A percentile compares a stretch with the other conserved stretches of the same genome.
Evolutionary conservation across 2,113 vertebrate genomes (phyloP).

Genomic region (Eolophus roseicapilla): DNA sequence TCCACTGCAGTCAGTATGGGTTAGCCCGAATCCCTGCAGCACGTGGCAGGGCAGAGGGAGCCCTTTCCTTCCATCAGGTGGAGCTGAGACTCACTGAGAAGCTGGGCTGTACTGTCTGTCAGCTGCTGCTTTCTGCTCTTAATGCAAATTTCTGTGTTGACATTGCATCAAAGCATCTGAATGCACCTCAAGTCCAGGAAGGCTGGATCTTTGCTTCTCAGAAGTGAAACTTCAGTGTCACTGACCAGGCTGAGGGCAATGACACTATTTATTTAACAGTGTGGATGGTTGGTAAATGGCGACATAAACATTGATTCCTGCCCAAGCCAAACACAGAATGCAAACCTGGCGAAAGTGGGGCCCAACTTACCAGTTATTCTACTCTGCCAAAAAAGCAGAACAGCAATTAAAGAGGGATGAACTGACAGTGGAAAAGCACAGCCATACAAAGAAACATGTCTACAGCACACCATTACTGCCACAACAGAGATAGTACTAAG

Average conservation of each 20-base stretch:
- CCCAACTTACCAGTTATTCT: not conserved
- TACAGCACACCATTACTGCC: not conserved
- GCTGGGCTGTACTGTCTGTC: not conserved
- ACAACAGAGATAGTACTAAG: not conserved
- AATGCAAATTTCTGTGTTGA: not conserved
- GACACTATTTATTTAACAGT: conserved; percentile 37
- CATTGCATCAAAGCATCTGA: not conserved
- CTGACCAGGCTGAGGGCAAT: conserved; percentile 5
- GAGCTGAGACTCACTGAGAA: not conserved
- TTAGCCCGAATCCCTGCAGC: accelerated
- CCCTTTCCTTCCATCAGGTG: not conserved
- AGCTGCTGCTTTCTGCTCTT: not conserved
- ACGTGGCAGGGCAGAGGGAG: not conserved
- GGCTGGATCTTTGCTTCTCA: not conserved
- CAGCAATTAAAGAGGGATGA: not conserved
- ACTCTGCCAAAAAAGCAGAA: not conserved
- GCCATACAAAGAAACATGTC: not conserved
- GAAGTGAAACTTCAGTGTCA: conserved; percentile 29
- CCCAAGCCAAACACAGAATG: conserved; percentile 32
- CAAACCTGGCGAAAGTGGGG: not conserved
- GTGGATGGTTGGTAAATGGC: not conserved
- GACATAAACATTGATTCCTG: conserved; percentile 9
- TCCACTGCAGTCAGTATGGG: not conserved
- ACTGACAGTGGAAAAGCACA: not conserved
- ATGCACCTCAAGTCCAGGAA: not conserved